Evolutionary conservation across 2,888 invertebrate genomes (phyloP).

Genomic region (Arctia plantaginis): DNA sequence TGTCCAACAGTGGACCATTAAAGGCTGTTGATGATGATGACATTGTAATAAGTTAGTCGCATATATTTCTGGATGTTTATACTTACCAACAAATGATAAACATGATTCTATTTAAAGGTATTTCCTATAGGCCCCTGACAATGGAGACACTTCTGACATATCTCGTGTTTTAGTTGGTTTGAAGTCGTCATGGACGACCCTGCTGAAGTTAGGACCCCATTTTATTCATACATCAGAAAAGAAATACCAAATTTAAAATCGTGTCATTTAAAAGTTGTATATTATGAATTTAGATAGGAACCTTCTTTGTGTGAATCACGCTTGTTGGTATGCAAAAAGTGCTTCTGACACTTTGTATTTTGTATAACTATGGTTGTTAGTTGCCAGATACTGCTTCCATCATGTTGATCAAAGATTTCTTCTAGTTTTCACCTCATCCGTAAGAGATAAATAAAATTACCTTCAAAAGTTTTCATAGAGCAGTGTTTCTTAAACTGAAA

Average conservation of each 20-base stretch:
- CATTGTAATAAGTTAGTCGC: not conserved
- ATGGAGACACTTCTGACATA: too few relatives aligned
- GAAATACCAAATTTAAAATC: too few relatives aligned
- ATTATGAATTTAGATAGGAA: too few relatives aligned
- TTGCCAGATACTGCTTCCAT: not conserved
- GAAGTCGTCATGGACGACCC: too few relatives aligned
- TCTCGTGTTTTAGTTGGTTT: too few relatives aligned
- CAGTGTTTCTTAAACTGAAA: not conserved
- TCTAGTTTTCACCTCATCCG: not conserved
- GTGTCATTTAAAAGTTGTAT: too few relatives aligned
- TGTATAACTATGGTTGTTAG: not conserved
- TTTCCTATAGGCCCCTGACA: too few relatives aligned
- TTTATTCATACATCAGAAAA: too few relatives aligned
- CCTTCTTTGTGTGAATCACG: too few relatives aligned
- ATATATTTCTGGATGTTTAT: not conserved
- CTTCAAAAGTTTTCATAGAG: not conserved
- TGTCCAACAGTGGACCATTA: too few relatives aligned
- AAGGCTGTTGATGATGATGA: too few relatives aligned
- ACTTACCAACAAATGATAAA: not conserved
- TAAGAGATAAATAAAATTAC: not conserved
- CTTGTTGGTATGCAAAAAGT: not conserved
- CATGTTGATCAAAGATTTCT: not conserved
- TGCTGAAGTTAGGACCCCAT: too few relatives aligned
- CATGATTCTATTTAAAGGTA: not conserved
- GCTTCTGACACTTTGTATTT: not conserved